phyloP scores from a whole-genome alignment of 30 jellyfish, hydroid and myxozoan species.

The Turritopsis rubra region DNA sequence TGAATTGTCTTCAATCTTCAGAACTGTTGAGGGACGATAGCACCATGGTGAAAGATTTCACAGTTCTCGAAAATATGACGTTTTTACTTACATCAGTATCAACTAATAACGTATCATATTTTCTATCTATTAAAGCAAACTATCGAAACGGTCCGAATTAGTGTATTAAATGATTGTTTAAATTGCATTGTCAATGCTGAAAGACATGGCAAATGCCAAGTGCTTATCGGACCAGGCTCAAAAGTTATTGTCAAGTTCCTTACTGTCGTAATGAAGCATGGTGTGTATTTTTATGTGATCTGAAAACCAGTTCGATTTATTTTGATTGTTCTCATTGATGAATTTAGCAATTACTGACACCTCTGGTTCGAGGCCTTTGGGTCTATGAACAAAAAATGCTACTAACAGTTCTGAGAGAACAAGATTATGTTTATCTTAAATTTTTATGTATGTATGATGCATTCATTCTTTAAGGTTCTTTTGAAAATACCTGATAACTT shows the following conservation, averaged over 20 bases:
- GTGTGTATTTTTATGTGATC: slow-evolving; percentile 46
- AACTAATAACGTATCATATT: slow-evolving; percentile 41
- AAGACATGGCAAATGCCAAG: slow-evolving; percentile 97
- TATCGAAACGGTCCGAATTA: slow-evolving; percentile 81
- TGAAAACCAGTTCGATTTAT: no score
- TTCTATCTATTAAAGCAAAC: slow-evolving; percentile 21
- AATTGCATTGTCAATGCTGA: slow-evolving; percentile 98
- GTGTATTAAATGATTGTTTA: slow-evolving; percentile 91
- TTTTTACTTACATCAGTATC: slow-evolving; percentile 11
- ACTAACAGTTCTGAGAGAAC: slow-evolving; percentile 6
- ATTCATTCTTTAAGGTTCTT: not conserved
- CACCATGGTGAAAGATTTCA: slow-evolving; percentile 37
- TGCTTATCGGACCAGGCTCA: slow-evolving; percentile 91
- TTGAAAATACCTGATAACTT: not conserved
- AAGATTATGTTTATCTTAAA: not conserved
- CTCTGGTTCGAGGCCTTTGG: slow-evolving; percentile 41
- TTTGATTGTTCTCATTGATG: slow-evolving; percentile 26
- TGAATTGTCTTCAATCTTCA: not conserved
- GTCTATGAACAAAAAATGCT: slow-evolving; percentile 40
- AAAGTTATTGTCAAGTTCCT: slow-evolving; percentile 88
- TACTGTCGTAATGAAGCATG: slow-evolving; percentile 96
- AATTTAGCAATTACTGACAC: slow-evolving; percentile 38
- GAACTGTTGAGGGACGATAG: slow-evolving; percentile 28
- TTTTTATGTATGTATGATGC: no score
- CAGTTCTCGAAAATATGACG: slow-evolving; percentile 41